Percentiles rank a stretch among this genome's conserved stretches.
Evolutionary conservation across 2,797 vertebrate genomes (phyloP).

Genomic region (Lacerta bilineata): DNA sequence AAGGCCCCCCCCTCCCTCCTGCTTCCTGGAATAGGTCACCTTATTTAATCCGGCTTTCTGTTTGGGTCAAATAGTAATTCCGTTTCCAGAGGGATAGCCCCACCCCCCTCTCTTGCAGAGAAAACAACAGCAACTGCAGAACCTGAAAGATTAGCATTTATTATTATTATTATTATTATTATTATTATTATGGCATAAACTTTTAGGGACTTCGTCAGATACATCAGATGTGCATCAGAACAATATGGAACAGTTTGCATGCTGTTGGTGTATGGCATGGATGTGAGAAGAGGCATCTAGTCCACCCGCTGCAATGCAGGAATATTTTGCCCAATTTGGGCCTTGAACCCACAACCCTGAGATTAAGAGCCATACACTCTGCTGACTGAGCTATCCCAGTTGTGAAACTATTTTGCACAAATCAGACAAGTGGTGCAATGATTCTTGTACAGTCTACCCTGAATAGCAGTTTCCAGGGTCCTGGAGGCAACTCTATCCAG

Average conservation of each 20-base stretch:
- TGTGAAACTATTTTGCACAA: neutral
- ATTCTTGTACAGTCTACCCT: neutral
- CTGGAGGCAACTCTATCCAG: too few species aligned
- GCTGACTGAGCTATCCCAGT: neutral
- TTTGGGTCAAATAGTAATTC: constrained; percentile 12
- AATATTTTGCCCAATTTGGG: too few species aligned
- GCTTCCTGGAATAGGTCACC: neutral
- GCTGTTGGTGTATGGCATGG: neutral
- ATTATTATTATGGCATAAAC: neutral
- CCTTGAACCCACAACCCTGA: too few species aligned
- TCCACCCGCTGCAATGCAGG: too few species aligned
- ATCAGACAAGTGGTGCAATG: neutral
- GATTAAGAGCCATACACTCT: too few species aligned
- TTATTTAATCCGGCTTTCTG: constrained; percentile 31
- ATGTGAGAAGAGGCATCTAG: neutral
- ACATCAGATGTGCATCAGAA: neutral
- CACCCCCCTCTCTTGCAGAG: neutral
- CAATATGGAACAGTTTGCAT: neutral
- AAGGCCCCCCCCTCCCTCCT: neutral
- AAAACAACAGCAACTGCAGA: neutral
- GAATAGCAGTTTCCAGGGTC: too few species aligned
- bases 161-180: neutral
- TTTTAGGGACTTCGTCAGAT: neutral
- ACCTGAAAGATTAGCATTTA: neutral
- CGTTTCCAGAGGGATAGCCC: neutral